Base-by-base conservation (phyloP, 2,888 invertebrate genomes). In the Glaucopsyche alexis region DNA sequence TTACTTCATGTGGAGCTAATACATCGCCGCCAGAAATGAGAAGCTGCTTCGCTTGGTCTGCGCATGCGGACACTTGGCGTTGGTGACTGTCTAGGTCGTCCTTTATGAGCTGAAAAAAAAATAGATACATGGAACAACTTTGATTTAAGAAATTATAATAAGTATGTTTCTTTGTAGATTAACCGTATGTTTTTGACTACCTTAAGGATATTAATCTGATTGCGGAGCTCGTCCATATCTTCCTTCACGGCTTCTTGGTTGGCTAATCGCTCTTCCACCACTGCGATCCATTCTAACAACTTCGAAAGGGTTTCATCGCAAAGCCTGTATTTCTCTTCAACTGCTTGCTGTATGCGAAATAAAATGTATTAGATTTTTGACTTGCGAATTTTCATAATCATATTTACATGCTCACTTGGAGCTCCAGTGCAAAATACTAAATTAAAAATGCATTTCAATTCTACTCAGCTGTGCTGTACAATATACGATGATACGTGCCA, bases 291-390 rank as follows among this genome's bases (percentile, higher is more conserved):
- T 87, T 96, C 96, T 80, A 98, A 93, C 74, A 98, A 94, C 85
- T 97, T 97, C 76, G 95, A 95, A 75, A 98, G 94, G 64, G 96
- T 96, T 87, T 98, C 97, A 88, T 97, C 97, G 90, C 98, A 98
- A 81, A 97, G 94, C 85, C 96, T 96, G 94, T 98, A 98, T 90
- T 98, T 98, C 88, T 98, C 98, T 92, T 98, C 97, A 81, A 98
- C 97, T 84, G 98, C 98, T 97, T 98, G 97, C 98, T 98, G 94
- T 79, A 89, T 79, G 80, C 80, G 72, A 82, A 86, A 83, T 82
- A 80, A 74, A 74, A 75, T 75, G 69, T 67, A 77, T 80, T 77
- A 83, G 77, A 52, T 81, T 69, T 78, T 75, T 76, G 74, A 14
- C 65, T 45, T 13, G 14, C 65, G 71, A 74, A 74, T n/a, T 29